Evolutionary conservation across 2,797 vertebrate species (phyloP).

Genomic region (Heterohyrax brucei): DNA sequence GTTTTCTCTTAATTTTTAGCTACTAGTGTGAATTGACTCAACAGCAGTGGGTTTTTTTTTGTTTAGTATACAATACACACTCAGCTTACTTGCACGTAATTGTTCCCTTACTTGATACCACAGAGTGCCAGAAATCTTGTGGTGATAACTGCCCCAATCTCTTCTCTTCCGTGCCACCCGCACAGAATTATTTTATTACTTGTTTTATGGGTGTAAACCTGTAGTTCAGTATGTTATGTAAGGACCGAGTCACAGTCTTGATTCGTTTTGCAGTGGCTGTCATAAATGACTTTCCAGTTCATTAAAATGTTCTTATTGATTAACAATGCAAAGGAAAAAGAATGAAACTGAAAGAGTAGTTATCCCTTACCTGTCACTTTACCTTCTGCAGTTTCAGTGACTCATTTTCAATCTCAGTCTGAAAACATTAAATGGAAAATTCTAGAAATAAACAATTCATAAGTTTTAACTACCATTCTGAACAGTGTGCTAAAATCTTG

Average conservation of each 20-base stretch:
- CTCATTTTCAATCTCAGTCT: no score
- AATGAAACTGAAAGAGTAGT: not conserved
- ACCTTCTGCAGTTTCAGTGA: no score
- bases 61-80: not conserved
- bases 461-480: no score
- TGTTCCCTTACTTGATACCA: not conserved
- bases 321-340: not conserved
- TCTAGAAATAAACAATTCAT: no score
- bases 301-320: not conserved
- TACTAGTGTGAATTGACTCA: no score
- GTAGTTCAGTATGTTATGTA: fast-evolving
- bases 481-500: no score
- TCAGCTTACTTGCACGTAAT: not conserved
- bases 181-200: no score
- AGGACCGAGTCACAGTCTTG: not conserved
- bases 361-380: no score
- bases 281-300: not conserved
- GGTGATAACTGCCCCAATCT: not conserved
- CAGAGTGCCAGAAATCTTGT: not conserved
- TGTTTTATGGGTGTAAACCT: not conserved
- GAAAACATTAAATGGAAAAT: no score
- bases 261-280: not conserved
- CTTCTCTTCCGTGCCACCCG: not conserved
- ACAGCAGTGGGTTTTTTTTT: no score
- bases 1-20: not conserved